Evolutionary conservation across 2,888 invertebrate genomes (phyloP), one percentile per base, ranked within the genome.

Genomic region (Kuschelorhynchus macadamiae): DNA sequence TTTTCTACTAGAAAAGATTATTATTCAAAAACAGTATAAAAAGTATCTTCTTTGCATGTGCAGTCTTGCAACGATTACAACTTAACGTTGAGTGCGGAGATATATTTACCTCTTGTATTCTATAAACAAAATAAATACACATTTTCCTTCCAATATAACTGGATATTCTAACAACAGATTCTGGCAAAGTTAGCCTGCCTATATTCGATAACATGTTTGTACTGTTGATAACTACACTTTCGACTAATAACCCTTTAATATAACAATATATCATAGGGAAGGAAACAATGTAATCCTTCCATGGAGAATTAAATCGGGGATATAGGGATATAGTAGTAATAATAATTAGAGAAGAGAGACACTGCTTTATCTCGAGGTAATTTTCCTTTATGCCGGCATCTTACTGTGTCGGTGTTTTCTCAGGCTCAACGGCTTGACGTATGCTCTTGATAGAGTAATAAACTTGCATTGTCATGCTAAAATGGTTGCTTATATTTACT

Each of bases 351-450:
- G 36, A 46, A 52, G 17, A 67, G 67, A 62, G 63, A 68, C 52
- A 62, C 25, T 30, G 67, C 57, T 67, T 67, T 67, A 67, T 62
- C 62, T 61, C 21, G 56, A 42, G 53, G 59, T 68, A 68, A 68
- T 68, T 68, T 70, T 74, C 70, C 74, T 74, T 74, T 73, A 76
- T 71, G 70, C 59, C 56, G 52, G 67, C 74, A 73, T 76, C 76
- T 76, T 72, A 74, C 73, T 70, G 67, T 73, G 70, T 72, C 71
- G 68, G 53, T 76, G 77, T 77, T 78, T 77, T 70, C 75, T 76
- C 77, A 77, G 78, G 76, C 76, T 77, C 71, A 55, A 65, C 65
- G 74, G 74, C 72, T 77, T 74, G 74, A 71, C 70, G 71, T 70
- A 72, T 71, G 76, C 75, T 76, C 63, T 36, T 52, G 63, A 68